These are phyloP conservation scores for Zaprionus lineosus DNA, from an alignment of 2,888 invertebrate genomes.

Conservation along the genomic window DNA sequence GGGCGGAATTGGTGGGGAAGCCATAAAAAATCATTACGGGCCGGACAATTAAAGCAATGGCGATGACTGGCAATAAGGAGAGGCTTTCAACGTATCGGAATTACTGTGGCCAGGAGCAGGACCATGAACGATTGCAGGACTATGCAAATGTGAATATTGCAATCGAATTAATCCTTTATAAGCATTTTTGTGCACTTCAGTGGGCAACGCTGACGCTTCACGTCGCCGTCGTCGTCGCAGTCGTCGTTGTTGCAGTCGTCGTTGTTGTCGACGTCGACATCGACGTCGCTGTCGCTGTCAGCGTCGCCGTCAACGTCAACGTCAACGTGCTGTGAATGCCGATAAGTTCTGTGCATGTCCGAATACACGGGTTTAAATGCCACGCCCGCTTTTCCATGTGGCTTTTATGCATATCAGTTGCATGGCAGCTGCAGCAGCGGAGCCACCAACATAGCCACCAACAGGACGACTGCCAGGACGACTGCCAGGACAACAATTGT, in stretches of 20 bases:
- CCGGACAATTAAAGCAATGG: slow-evolving; percentile 63
- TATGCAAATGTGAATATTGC: slow-evolving; percentile 58
- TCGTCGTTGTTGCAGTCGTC: slow-evolving; percentile 41
- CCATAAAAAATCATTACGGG: slow-evolving; percentile 54
- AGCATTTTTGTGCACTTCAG: slow-evolving; percentile 72
- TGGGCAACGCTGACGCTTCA: slow-evolving; percentile 37
- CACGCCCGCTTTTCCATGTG: slow-evolving; percentile 49
- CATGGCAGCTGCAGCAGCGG: slow-evolving; percentile 17
- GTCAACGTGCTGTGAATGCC: slow-evolving; percentile 67
- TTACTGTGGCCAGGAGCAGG: slow-evolving; percentile 13
- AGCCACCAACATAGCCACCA: too few species aligned
- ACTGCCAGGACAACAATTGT: slow-evolving; percentile 21
- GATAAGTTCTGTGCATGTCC: slow-evolving; percentile 70
- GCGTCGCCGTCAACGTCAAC: slow-evolving; percentile 35
- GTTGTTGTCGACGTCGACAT: slow-evolving; percentile 40
- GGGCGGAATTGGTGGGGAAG: too few species aligned
- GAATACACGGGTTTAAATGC: too few species aligned
- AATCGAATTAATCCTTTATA: slow-evolving; percentile 78
- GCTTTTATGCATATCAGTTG: slow-evolving; percentile 50
- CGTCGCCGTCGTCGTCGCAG: background rate
- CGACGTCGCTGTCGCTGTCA: too few species aligned
- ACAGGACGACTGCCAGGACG: slow-evolving; percentile 2
- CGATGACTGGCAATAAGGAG: slow-evolving; percentile 40
- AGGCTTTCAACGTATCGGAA: slow-evolving; percentile 7
- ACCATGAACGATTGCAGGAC: slow-evolving; percentile 1